Evolutionary conservation across 2,797 vertebrate species (phyloP).

Genomic region (Euphonia xanthogaster): DNA sequence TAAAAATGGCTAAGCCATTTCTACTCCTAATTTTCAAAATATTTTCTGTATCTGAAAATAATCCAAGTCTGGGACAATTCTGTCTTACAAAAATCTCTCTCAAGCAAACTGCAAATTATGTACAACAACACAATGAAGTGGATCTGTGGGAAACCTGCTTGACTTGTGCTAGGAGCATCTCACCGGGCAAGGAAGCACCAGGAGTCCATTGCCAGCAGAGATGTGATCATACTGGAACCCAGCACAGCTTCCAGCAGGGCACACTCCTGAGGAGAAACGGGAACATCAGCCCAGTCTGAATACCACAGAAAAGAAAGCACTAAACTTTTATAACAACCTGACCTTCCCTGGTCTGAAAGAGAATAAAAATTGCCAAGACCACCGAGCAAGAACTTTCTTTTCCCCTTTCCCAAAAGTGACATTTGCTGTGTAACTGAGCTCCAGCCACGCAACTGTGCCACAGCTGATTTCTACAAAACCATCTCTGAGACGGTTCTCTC

Average conservation of each 20-base stretch:
- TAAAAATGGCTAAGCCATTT: neutral
- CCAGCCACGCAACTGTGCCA: neutral
- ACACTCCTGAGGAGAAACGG: slow-evolving; percentile 77
- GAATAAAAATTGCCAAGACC: neutral
- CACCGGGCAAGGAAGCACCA: slow-evolving; percentile 96
- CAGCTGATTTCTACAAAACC: neutral
- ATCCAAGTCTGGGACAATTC: neutral
- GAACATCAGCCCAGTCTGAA: neutral
- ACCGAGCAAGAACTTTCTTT: neutral
- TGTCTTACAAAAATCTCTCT: neutral
- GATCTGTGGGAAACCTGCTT: neutral
- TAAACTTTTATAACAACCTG: neutral
- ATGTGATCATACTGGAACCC: slow-evolving; percentile 81
- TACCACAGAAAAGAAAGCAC: neutral
- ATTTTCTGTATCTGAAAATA: neutral
- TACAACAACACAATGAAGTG: neutral
- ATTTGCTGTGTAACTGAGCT: neutral
- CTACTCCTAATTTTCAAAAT: neutral
- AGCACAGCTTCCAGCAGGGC: slow-evolving; percentile 84
- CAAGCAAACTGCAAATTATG: neutral
- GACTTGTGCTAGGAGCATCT: neutral
- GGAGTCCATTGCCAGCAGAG: slow-evolving; percentile 86
- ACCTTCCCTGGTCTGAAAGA: neutral
- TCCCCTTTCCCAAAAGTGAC: neutral
- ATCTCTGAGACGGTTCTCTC: neutral